Percentiles rank a stretch among this genome's conserved stretches.
Evolutionary conservation across 2,113 vertebrate genomes (phyloP).

Genomic region (Paramormyrops kingsleyae): DNA sequence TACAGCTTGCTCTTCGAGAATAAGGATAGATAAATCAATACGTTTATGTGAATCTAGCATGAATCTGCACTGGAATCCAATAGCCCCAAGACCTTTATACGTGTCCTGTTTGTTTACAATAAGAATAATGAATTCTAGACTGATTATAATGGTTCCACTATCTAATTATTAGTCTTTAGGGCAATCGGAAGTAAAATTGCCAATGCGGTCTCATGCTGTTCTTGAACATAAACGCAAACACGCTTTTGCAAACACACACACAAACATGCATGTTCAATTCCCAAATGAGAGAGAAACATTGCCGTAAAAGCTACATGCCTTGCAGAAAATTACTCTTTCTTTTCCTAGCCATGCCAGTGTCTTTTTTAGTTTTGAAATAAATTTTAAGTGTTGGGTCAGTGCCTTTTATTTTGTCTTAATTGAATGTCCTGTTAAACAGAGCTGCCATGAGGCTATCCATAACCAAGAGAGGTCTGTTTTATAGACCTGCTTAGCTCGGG

Average conservation of each 20-base stretch:
- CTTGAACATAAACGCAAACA: neutral
- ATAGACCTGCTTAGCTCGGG: neutral
- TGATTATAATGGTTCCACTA: neutral
- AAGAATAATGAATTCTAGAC: neutral
- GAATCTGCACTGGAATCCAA: neutral
- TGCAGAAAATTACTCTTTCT: neutral
- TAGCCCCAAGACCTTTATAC: neutral
- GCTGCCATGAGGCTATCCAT: neutral
- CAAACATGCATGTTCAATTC: neutral
- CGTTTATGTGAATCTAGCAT: neutral
- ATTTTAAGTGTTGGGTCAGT: neutral
- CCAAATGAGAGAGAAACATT: neutral
- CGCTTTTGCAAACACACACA: neutral
- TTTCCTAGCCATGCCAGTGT: neutral
- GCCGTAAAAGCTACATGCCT: neutral
- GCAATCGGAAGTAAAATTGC: neutral
- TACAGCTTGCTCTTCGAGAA: neutral
- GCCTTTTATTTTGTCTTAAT: conserved; percentile 10
- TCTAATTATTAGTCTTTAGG: neutral
- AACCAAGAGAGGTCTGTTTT: conserved; percentile 18
- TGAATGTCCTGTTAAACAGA: neutral
- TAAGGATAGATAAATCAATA: neutral
- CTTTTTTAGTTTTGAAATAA: neutral
- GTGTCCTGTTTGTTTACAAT: neutral
- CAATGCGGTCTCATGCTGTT: neutral